Conservation (phyloP, 2,888 invertebrate genomes). For the Polyommatus icarus region DNA sequence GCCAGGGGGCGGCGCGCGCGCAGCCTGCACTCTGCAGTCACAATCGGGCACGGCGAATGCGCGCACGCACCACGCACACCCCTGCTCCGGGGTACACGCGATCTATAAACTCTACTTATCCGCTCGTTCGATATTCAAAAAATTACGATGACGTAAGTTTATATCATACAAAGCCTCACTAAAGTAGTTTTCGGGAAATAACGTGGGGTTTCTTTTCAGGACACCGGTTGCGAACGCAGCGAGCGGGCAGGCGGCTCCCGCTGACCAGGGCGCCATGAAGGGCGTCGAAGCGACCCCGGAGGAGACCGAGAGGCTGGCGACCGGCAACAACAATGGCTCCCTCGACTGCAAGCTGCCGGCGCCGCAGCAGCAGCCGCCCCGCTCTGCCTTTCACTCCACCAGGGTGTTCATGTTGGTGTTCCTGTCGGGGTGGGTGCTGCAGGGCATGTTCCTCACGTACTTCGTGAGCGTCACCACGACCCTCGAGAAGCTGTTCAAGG, state of each 20-base stretch:
- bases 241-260: conserved; percentile 65
- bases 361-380: conserved; percentile 79
- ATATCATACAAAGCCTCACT: background rate
- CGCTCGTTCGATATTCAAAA: background rate
- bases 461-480: conserved; percentile 96
- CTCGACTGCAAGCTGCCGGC: conserved; percentile 88
- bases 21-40: conserved; percentile 73
- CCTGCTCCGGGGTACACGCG: conserved; percentile 34
- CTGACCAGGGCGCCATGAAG: conserved; percentile 71
- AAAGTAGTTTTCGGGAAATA: conserved; percentile 7
- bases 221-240: conserved; percentile 61
- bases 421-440: conserved; percentile 91
- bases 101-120: background rate
- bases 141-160: conserved; percentile 63
- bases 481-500: conserved; percentile 94
- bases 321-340: conserved; percentile 85
- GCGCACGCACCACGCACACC: conserved; percentile 72
- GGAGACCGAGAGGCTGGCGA: conserved; percentile 73
- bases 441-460: conserved; percentile 96
- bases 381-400: conserved; percentile 89
- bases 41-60: conserved; percentile 70
- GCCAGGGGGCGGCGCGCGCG: conserved; percentile 64
- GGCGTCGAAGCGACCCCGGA: conserved; percentile 75
- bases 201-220: conserved; percentile 49
- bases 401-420: conserved; percentile 94